A percentile compares a stretch with the other conserved stretches of the same genome.
phyloP scores from a whole-genome alignment of 2,888 invertebrate species.

The Drosophila colorata region DNA sequence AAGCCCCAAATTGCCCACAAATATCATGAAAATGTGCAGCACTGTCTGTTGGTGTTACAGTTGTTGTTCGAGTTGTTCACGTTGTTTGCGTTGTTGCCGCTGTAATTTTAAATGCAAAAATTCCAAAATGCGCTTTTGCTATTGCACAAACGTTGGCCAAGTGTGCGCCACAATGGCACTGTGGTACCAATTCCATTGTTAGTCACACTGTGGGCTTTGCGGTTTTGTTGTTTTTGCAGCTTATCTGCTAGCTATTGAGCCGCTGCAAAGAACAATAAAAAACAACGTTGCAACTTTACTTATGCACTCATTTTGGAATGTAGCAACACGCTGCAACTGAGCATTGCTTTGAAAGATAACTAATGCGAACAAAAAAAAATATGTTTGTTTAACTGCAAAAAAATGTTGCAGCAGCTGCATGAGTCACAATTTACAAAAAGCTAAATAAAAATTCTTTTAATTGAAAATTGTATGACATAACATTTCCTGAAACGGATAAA shows the following conservation, averaged over 20 bases:
- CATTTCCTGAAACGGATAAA: neutral
- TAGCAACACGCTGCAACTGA: constrained; percentile 28
- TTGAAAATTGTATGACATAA: neutral
- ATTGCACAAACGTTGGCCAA: constrained; percentile 68
- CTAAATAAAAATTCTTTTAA: neutral
- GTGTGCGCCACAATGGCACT: constrained; percentile 48
- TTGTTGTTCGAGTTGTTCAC: constrained; percentile 30
- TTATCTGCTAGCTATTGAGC: constrained; percentile 39
- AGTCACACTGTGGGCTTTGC: constrained; percentile 39
- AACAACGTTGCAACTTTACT: constrained; percentile 27
- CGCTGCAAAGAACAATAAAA: constrained; percentile 37
- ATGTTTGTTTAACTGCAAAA: constrained; percentile 7
- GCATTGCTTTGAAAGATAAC: constrained; percentile 35
- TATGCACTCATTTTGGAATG: constrained; percentile 43
- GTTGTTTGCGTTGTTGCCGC: constrained; percentile 30
- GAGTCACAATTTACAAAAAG: constrained; percentile 24
- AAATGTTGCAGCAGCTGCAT: constrained; percentile 5
- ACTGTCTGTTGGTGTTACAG: constrained; percentile 45
- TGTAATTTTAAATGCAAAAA: constrained; percentile 55
- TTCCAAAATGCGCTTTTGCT: constrained; percentile 64
- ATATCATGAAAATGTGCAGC: constrained; percentile 52
- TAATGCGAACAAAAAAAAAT: constrained; percentile 19
- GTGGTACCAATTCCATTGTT: constrained; percentile 53
- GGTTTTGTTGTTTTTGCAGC: constrained; percentile 33
- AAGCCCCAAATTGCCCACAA: constrained; percentile 50